A percentile compares a stretch with the other conserved stretches of the same genome.
These are phyloP conservation scores for Esox masquinongy DNA, from an alignment of 2,797 vertebrate species.

Conservation along the genomic window DNA sequence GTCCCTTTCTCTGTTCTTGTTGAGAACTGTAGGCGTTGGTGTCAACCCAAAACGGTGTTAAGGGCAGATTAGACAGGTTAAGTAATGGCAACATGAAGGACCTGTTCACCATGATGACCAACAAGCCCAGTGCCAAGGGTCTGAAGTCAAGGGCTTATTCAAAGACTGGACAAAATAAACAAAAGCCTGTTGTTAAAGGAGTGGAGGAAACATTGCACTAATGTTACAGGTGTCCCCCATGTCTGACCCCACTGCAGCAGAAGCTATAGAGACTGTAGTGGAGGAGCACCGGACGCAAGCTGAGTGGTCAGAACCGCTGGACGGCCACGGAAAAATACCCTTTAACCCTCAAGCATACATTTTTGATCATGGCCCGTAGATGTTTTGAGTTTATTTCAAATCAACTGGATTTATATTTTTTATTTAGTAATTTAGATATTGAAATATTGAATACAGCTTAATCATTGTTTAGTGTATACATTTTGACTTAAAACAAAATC, in stretches of 20 bases:
- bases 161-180: neutral
- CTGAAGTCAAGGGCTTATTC: neutral
- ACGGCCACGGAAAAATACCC: slow-evolving; percentile 65
- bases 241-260: slow-evolving; percentile 23
- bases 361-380: slow-evolving; percentile 25
- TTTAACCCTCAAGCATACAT: slow-evolving; percentile 60
- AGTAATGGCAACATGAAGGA: neutral
- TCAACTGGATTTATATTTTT: neutral
- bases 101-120: neutral
- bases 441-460: neutral
- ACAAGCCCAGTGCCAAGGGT: neutral
- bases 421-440: too few species aligned
- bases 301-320: slow-evolving; percentile 58
- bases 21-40: neutral
- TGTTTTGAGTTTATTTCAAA: slow-evolving; percentile 14
- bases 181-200: neutral
- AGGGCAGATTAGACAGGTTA: neutral
- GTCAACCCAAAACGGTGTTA: neutral
- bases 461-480: neutral
- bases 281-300: slow-evolving; percentile 34
- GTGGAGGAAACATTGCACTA: slow-evolving; percentile 70
- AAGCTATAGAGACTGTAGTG: neutral
- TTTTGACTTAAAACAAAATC: neutral
- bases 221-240: slow-evolving; percentile 58
- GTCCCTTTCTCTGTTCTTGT: neutral